Base-by-base conservation (phyloP, 1,140 invertebrate genomes). In the Cylas formicarius region DNA sequence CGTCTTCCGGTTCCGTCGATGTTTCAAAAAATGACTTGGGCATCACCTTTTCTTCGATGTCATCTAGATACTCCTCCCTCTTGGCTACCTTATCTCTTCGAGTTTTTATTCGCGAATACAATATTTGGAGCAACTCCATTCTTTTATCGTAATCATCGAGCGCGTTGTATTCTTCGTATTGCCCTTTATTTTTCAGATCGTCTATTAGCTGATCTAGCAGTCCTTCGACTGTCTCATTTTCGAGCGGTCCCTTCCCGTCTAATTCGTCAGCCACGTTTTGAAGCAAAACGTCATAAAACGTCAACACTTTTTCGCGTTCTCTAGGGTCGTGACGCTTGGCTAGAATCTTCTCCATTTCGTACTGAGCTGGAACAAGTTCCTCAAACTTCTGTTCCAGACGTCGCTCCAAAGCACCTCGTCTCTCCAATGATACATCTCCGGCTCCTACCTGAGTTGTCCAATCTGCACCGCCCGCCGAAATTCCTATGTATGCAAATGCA, bases 401-500 rank as follows among this genome's bases (percentile, higher is more conserved):
- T 32, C 45, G 23, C 17, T 66, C 62, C 13, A 64, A 53, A 13
- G 46, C 44, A 9, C 55, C 44, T 5, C 19, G 26, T 32, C 39
- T 18, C 20, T 42, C 26, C 16, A 37, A 18, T 1, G 46, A 33
- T 10, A 29, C 32, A 26, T 48, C 46, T n/a, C 39, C 39, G 9
- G 46, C 46, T 14, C 19, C 46, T 3, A 28, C 11, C n/a, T 37
- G 53, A 41, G 32, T 24, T 17, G 38, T 42, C 40, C 36, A 49
- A 14, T 46, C 38, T 11, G 34, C 33, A 23, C 26, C 50, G 20
- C 58, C 58, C 21, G 57, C 59, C 13, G 43, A 24, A 37, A 48
- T 27, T 17, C 63, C 63, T 1, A 65, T 41, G 41, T 67, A 68
- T 2, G 62, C 67, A 50, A 67, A 68, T 8, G 65, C 63, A 29